Base-by-base conservation (phyloP, 2,113 vertebrate genomes). In the Uria lomvia region DNA sequence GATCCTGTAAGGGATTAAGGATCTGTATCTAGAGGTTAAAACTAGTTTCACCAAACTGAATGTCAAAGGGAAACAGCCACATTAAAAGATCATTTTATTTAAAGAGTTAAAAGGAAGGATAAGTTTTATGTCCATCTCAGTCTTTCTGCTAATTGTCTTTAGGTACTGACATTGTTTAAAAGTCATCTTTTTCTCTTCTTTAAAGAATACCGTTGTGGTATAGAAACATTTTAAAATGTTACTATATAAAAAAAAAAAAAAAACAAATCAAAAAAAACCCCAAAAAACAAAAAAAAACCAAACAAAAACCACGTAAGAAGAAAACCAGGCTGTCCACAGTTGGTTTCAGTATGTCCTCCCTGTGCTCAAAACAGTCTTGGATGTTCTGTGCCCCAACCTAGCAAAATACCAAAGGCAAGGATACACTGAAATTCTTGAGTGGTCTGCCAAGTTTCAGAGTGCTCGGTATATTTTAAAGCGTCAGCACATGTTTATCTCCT, bases 71-170 rank as follows among this genome's bases (percentile, higher is more conserved):
- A 88, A 81, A 43, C 32, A 59, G 10, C 11, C 34, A 52, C 11
- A 55, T 87, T 79, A 78, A 86, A 93, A 88, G 22, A 20, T 82
- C 0, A 16, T 58, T 87, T 80, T 89, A 75, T 93, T 88, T 73
- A 91, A 80, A 40, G 14, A 83, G 2, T 85, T 66, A 47, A 63
- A 87, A 77, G 67, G 40, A 52, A 86, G 68, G 21, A 3, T 15
- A 36, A n/a, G 32, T 15, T 21, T 72, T 86, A 53, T 66, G 23
- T 62, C 38, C 30, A 10, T 56, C 27, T 53, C 32, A 40, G 24
- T 63, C 40, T 72, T 90, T 52, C n/a, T 88, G 27, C 60, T 52
- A 14, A 60, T 94, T 80, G 15, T 55, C 22, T 67, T 67, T 60
- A 68, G n/a, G 47, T 49, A 38, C 19, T 52, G 47, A 43, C 23